These are phyloP conservation scores for Drosophila histrio DNA, from an alignment of 2,888 invertebrate genomes.

Conservation along the genomic window DNA sequence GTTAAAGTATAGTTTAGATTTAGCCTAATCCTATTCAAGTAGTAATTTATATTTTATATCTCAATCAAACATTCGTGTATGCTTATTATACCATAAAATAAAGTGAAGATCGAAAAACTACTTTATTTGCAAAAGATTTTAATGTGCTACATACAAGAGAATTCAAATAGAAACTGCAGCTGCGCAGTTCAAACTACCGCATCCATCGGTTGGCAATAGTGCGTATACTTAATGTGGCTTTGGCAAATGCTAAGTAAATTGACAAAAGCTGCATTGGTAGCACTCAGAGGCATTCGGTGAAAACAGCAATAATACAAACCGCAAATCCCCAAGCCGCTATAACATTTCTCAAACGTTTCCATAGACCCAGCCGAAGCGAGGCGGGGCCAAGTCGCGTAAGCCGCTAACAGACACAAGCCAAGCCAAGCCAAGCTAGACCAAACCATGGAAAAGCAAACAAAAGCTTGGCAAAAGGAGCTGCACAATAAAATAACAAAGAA, in stretches of 20 bases:
- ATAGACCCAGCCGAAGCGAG: constrained; percentile 18
- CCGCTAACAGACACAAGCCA: constrained; percentile 67
- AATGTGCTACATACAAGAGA: neutral
- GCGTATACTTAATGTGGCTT: constrained; percentile 72
- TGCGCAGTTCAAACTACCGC: constrained; percentile 4
- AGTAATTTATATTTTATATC: too few relatives aligned
- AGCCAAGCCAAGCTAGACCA: constrained; percentile 23
- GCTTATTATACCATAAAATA: too few relatives aligned
- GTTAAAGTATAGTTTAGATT: too few relatives aligned
- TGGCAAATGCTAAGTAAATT: constrained; percentile 65
- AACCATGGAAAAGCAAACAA: constrained; percentile 61
- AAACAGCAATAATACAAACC: constrained; percentile 70
- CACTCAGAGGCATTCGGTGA: constrained; percentile 31
- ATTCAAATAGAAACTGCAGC: neutral
- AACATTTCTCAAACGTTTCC: constrained; percentile 75
- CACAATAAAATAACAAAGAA: constrained; percentile 42
- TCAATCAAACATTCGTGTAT: too few relatives aligned
- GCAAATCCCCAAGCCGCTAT: constrained; percentile 77
- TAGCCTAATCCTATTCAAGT: too few relatives aligned
- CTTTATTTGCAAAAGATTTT: neutral
- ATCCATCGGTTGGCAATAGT: constrained; percentile 31
- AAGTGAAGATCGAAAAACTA: neutral
- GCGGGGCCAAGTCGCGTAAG: constrained; percentile 62
- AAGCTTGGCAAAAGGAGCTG: constrained; percentile 63
- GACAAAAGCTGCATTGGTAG: constrained; percentile 58